Evolutionary conservation across 2,797 vertebrate genomes (phyloP).

Genomic region (Amblyraja radiata): DNA sequence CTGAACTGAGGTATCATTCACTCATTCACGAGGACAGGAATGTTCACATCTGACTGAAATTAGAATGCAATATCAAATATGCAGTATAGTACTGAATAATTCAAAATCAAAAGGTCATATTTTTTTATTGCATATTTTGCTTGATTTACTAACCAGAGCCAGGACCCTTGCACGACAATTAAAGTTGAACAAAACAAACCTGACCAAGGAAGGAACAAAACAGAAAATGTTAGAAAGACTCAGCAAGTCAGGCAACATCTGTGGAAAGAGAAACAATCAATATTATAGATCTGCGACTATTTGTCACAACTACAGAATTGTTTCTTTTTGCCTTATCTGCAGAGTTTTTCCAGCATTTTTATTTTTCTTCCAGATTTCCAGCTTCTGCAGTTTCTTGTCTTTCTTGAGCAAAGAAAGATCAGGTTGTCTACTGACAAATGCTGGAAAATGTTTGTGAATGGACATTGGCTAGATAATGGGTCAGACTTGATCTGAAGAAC

Average conservation of each 20-base stretch:
- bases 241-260: no score
- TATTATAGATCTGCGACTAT: no score
- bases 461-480: neutral
- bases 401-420: neutral
- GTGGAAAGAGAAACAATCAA: no score
- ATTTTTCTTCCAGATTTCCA: no score
- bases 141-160: neutral
- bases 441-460: neutral
- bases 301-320: no score
- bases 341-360: no score
- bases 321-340: no score
- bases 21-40: neutral
- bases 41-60: neutral
- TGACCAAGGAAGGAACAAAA: neutral
- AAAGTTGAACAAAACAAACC: neutral
- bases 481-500: neutral
- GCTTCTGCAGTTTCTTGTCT: no score
- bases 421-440: neutral
- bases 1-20: neutral
- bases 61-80: neutral
- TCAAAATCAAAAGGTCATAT: neutral
- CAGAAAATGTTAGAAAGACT: no score
- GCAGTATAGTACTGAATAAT: neutral
- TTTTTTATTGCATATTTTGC: neutral
- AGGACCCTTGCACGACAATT: neutral